Base-by-base conservation (phyloP, 2,797 vertebrate species). In the Rhinogobio ventralis region DNA sequence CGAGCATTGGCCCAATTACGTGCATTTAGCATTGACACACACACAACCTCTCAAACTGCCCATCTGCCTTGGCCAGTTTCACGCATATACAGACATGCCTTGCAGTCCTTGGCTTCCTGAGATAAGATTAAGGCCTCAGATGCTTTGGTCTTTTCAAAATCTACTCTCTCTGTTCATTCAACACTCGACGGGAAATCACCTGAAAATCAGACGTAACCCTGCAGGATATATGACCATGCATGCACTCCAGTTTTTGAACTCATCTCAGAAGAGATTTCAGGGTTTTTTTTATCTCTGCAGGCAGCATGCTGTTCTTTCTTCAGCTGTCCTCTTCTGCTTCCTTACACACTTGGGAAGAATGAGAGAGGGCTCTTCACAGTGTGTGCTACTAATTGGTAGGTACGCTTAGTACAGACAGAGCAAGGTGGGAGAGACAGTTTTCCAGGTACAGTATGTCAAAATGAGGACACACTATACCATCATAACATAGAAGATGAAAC, bases 1-100 rank as follows among this genome's bases (percentile, higher is more conserved):
- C 13, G 30, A 84, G 72, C 45, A 85, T 36, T 87, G 88, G 73
- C 88, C 82, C 82, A 90, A 39, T 88, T 90, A 86, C 57, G 78
- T 80, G 51, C 82, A 87, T 87, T 74, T 73, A 78, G 62, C 78
- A 25, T 5, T 5, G 42, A 64, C 60, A 46, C 74, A 39, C 4
- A 17, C 25, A 13, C 25, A 53, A 8, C 51, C 51, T 57, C 33
- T 28, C 36, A n/a, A 57, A 77, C 36, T 17, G n/a, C 8, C 36
- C 33, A 28, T 62, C 25, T 60, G 55, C 25, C 39, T 66, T 64
- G 68, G 39, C 4, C 25, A 49, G 7, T 73, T 73, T 23, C 4
- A 73, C 5, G 5, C 13, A 62, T 49, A 42, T 49, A 49, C 55
- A 8, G 28, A 51, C 57, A 74, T 74, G 81, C 69, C 55, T 46